Evolutionary conservation across 2,113 vertebrate species (phyloP).

Genomic region (Dicrurus megarhynchus): DNA sequence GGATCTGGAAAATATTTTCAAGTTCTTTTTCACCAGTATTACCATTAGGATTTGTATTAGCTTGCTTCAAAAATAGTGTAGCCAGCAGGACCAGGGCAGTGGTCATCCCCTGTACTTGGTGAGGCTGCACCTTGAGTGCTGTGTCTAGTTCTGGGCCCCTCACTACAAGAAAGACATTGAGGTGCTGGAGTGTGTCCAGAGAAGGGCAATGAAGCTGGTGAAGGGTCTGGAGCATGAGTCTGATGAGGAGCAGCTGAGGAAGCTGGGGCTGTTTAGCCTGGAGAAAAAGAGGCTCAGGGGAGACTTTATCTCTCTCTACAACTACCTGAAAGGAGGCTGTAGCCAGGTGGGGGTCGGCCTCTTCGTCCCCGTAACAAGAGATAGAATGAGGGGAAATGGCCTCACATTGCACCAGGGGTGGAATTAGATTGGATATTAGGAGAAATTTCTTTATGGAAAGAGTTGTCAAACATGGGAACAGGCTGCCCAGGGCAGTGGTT

Average conservation of each 20-base stretch:
- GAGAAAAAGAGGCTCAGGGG: not conserved
- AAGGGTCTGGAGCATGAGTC: not conserved
- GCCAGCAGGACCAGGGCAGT: not conserved
- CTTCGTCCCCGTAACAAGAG: not conserved
- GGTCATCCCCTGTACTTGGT: not conserved
- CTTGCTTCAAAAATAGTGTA: not conserved
- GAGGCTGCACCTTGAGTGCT: not conserved
- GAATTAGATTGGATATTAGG: not conserved
- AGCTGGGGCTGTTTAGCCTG: not conserved
- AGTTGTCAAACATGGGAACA: not conserved
- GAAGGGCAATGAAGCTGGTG: accelerated
- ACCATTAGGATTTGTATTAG: not conserved
- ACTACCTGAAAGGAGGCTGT: not conserved
- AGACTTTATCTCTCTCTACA: not conserved
- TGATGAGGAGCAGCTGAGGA: not conserved
- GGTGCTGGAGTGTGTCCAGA: not conserved
- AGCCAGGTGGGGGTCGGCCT: not conserved
- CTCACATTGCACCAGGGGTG: not conserved
- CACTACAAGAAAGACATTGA: not conserved
- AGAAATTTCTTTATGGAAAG: not conserved
- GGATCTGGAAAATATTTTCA: constrained; percentile 48
- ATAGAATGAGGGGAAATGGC: not conserved
- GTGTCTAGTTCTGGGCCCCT: not conserved
- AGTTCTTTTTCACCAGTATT: not conserved
- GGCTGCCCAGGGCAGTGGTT: not conserved